Base-by-base conservation (phyloP, 1,140 invertebrate species). In the Drosophila eugracilis region DNA sequence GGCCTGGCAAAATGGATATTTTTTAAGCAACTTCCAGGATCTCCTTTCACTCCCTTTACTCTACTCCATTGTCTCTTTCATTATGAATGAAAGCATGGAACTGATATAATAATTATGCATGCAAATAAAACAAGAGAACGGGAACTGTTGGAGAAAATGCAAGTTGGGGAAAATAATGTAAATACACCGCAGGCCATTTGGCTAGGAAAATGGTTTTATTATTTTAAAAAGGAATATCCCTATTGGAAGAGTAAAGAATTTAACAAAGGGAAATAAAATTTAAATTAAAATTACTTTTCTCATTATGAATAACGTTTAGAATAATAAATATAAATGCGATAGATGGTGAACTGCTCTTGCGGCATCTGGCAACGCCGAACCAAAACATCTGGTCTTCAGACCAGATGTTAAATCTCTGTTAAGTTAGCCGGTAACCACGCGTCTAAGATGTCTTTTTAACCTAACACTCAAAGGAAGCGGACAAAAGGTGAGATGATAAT, bases 71-170 rank as follows among this genome's bases (percentile, higher is more conserved):
- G 32, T 66, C 48, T 55, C 42, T 37, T 44, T 75, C 63, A 72
- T 73, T 86, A 57, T 76, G 72, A 86, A 69, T 67, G 76, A 63
- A 80, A 76, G 60, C 66, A 34, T 24, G 45, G 49, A 73, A 66
- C 62, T 54, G 47, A 73, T 75, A 75, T 72, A 83, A 88, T 86
- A 86, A 88, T 83, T 88, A 86, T 88, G 83, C 74, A 78, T 65
- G 70, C 57, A 66, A 71, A 58, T 71, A 72, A 75, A 66, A 41
- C 15, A 55, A 50, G 22, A 32, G 49, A 17, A 36, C 59, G 34
- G n/a, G 34, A 24, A 63, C 30, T 63, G 50, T 42, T 44, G 44
- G 48, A 79, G 59, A 47, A 65, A 69, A 67, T 53, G 42, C 47
- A 55, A 73, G 54, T 14, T 55, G 45, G 63, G 30, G 34, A 59